Percentiles rank a stretch among this genome's conserved stretches.
Conservation (phyloP, 2,888 invertebrate genomes). For the Dicyrtomina minuta region DNA sequence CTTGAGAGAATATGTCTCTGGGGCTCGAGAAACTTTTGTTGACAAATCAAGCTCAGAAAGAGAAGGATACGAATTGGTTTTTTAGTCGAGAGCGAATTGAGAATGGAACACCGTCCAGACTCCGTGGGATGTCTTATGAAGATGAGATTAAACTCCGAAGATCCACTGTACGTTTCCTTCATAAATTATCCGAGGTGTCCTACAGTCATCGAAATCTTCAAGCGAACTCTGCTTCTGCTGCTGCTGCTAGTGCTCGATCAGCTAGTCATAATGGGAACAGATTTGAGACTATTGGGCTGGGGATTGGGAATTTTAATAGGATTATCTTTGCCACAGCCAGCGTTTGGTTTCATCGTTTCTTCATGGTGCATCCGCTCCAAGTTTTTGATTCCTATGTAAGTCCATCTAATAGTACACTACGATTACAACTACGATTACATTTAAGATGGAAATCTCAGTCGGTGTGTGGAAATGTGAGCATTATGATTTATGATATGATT, state of each 20-base stretch:
- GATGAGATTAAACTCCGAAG: conserved; percentile 39
- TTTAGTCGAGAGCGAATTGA: conserved; percentile 31
- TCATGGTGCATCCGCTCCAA: conserved; percentile 44
- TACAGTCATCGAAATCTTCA: background rate
- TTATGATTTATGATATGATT: background rate
- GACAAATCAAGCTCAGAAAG: conserved; percentile 7
- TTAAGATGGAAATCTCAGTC: too few species aligned
- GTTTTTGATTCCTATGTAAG: conserved; percentile 42
- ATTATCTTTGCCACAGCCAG: conserved; percentile 36
- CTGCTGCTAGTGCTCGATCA: conserved; percentile 29
- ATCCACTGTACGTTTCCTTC: conserved; percentile 39
- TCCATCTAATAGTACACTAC: background rate
- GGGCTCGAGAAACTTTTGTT: conserved; percentile 23
- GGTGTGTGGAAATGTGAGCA: too few species aligned
- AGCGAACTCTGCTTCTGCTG: background rate
- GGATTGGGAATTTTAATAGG: too few species aligned
- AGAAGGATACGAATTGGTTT: conserved; percentile 18
- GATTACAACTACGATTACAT: too few species aligned
- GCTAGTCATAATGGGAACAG: too few species aligned
- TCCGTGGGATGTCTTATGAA: conserved; percentile 35
- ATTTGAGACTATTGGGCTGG: too few species aligned
- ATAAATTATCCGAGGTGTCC: conserved; percentile 33
- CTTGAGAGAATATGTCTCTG: too few species aligned
- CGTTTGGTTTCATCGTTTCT: conserved; percentile 42
- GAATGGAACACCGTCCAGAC: conserved; percentile 38